Evolutionary conservation across 2,113 vertebrate species (phyloP).

Genomic region (Cercopithecus mona): DNA sequence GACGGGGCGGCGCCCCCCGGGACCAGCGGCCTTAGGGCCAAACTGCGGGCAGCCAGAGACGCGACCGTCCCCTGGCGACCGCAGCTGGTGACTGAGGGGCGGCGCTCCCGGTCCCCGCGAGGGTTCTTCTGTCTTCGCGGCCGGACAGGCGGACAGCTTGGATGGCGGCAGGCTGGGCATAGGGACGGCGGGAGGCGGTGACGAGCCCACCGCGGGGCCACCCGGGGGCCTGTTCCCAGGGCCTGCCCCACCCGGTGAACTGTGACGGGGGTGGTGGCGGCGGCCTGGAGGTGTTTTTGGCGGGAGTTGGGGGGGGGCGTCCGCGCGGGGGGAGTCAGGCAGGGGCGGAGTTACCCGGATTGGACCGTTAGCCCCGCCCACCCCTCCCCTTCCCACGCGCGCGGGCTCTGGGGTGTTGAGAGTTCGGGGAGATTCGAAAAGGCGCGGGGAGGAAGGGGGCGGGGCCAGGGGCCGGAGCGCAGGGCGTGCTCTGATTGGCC

Average conservation of each 20-base stretch:
- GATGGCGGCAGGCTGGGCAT: background rate
- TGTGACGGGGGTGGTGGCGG: background rate
- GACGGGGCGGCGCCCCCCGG: background rate
- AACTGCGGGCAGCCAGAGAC: background rate
- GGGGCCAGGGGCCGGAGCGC: conserved; percentile 44
- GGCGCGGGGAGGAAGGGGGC: conserved; percentile 77
- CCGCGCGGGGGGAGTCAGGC: background rate
- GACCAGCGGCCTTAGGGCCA: background rate
- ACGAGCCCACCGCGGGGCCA: background rate
- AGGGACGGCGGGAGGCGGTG: background rate
- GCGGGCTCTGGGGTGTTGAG: conserved; percentile 72
- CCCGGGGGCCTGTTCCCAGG: background rate
- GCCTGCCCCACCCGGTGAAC: background rate
- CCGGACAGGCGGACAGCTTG: background rate
- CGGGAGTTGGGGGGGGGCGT: conserved; percentile 43
- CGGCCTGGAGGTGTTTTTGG: conserved; percentile 61
- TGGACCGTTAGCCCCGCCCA: conserved; percentile 80
- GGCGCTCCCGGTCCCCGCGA: background rate
- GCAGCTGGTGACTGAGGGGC: background rate
- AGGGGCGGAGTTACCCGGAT: conserved; percentile 77
- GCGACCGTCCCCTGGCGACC: background rate
- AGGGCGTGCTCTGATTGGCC: conserved; percentile 66
- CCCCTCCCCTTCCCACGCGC: conserved; percentile 74
- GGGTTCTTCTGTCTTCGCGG: background rate
- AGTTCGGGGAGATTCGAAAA: conserved; percentile 81